Percentiles rank a stretch among this genome's conserved stretches.
Conservation (phyloP, 1,140 invertebrate genomes). For the Liolophura sinensis region DNA sequence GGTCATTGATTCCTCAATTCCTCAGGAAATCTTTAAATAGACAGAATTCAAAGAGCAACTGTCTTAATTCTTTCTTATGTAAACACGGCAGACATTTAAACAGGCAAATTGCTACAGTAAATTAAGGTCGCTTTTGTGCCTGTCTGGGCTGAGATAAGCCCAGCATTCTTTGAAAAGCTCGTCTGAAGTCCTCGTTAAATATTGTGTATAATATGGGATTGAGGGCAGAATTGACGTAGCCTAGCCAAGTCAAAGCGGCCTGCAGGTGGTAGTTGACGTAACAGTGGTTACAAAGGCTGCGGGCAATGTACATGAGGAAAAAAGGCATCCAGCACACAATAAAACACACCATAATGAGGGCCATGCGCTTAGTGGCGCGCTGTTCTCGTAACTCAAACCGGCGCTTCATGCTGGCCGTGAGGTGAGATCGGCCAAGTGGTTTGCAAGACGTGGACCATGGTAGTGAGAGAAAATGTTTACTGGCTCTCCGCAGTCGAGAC, state of each 20-base stretch:
- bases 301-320: conserved; percentile 75
- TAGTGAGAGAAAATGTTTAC: too few species aligned
- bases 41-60: too few species aligned
- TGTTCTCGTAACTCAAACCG: conserved; percentile 77
- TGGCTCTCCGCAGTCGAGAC: too few species aligned
- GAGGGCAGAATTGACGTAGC: conserved; percentile 94
- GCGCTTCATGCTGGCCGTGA: conserved; percentile 40
- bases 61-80: too few species aligned
- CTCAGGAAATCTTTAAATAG: too few species aligned
- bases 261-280: conserved; percentile 30
- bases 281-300: conserved; percentile 48
- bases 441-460: too few species aligned
- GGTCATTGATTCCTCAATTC: too few species aligned
- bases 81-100: too few species aligned
- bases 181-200: conserved; percentile 97
- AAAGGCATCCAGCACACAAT: conserved; percentile 98
- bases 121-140: too few species aligned
- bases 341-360: conserved; percentile 98
- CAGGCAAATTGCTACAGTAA: too few species aligned
- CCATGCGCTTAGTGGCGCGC: conserved; percentile 92
- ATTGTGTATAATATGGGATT: conserved; percentile 97
- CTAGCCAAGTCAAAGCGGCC: conserved; percentile 78
- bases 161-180: conserved; percentile 75
- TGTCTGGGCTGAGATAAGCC: conserved; percentile 4
- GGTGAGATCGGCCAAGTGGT: conserved; percentile 2